Evolutionary conservation across 2,797 vertebrate species (phyloP), one percentile per base, ranked within the genome.

Genomic region (Dendrocincla tyrannina): DNA sequence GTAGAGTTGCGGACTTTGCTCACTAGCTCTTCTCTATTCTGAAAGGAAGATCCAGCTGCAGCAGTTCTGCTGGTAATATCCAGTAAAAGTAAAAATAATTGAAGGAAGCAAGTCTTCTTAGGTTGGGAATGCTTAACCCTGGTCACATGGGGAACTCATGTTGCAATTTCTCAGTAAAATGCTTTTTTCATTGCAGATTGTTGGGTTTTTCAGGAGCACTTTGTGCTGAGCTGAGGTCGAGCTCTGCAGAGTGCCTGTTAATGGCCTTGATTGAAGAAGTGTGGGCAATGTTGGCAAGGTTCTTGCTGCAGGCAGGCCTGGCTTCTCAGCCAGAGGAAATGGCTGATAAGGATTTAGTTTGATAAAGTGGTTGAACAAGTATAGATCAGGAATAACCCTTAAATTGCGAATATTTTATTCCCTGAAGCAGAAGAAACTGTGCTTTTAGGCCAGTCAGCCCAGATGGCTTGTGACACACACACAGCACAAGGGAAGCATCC

Each of bases 381-480:
- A 41, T 13, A 30, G 30, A 35, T 89, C 50, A 66, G 42, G 46
- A 93, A 44, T 91, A 85, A 50, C 42, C 42, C 68, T 80, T 64
- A 83, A 84, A 78, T 77, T 95, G 63, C 33, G 62, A 84, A 59
- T 58, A 44, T 63, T 63, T 83, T 83, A 39, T 49, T 91, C 52
- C 41, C 68, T 78, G 72, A 77, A 76, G 85, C 44, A 47, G 27
- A 23, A 56, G 64, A 75, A 41, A 47, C 47, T 66, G 2, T 89
- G 62, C 46, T 77, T 83, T 89, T 85, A 88, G 68, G 62, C 32
- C 81, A 50, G 70, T 91, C 66, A 85, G 69, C 47, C 47, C 53
- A 85, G 58, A 85, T 94, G 76, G 79, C 58, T 88, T 77, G 62
- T 91, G 93, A 81, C 79, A 93, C 46, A 93, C 46, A 72, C 39